phyloP scores from a whole-genome alignment of 2,888 invertebrate species.

The Rhamphomyia laevipes region DNA sequence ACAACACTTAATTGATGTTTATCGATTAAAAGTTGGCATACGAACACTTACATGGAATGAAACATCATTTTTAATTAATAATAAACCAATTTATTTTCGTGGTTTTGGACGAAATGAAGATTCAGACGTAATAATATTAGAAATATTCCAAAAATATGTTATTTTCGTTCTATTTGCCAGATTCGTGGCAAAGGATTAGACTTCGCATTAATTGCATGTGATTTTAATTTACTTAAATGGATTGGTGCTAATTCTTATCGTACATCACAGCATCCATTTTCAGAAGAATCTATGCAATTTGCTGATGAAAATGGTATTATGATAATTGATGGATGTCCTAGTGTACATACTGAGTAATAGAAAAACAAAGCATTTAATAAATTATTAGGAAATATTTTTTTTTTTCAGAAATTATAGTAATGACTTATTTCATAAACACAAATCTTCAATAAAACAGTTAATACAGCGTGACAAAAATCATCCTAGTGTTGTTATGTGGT shows the following conservation, averaged over 20 bases:
- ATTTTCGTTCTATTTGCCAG: too few relatives aligned
- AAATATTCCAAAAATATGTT: neutral
- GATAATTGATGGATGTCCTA: conserved; percentile 91
- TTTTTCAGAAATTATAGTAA: conserved; percentile 52
- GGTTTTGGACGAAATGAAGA: conserved; percentile 96
- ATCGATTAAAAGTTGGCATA: conserved; percentile 76
- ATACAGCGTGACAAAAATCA: conserved; percentile 88
- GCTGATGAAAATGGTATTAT: conserved; percentile 88
- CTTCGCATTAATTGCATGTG: conserved; percentile 72
- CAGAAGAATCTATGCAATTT: conserved; percentile 90
- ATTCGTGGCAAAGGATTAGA: conserved; percentile 91
- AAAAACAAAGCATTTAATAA: neutral
- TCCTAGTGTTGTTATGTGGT: conserved; percentile 94
- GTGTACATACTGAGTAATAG: conserved; percentile 75
- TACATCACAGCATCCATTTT: conserved; percentile 97
- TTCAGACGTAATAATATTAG: conserved; percentile 53
- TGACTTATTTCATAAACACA: conserved; percentile 63
- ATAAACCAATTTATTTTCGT: conserved; percentile 75
- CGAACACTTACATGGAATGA: conserved; percentile 70
- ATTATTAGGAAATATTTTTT: too few relatives aligned
- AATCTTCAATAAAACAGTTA: conserved; percentile 73
- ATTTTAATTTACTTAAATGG: conserved; percentile 91
- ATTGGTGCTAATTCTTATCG: conserved; percentile 89
- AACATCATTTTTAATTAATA: conserved; percentile 65
- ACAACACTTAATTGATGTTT: conserved; percentile 53